Base-by-base conservation (phyloP, 2,888 invertebrate genomes). In the Tenthredo scrophulariae region DNA sequence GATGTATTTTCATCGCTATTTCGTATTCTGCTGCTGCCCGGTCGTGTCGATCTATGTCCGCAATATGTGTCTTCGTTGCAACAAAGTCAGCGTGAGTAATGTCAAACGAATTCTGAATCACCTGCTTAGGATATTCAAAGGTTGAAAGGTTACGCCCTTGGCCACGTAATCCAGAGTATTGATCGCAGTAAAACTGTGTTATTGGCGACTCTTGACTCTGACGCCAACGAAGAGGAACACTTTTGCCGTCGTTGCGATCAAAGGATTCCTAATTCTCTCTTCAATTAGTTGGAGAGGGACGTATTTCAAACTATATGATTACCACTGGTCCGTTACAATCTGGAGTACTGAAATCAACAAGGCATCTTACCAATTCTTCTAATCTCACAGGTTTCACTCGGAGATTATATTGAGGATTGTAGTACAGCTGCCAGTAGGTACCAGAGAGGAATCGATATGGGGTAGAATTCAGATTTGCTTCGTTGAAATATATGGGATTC, bases 101-200 rank as follows among this genome's bases (percentile, higher is more conserved):
- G 50, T 54, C 10, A 40, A 40, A 80, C 40, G 33, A 79, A 37
- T 62, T 80, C 37, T 15, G 62, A 58, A 22, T 80, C 62, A 62
- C 58, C 62, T 40, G 80, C 62, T 37, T 9, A 7, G 37, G 62
- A 40, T 37, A 50, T 58, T 62, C 62, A 40, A 40, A 80, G 80
- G 80, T 62, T 80, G 40, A 58, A 40, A 80, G 62, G 58, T 80
- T 62, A 62, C 58, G 80, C 37, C 58, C 62, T 62, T 58, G 58
- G 62, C 80, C 33, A 62, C 80, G 80, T 80, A 40, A 80, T 80
- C 80, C 80, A 40, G 40, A 37, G 58, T 80, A 80, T 80, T 62
- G 80, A 80, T 80, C 80, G 62, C 80, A 62, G 80, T 58, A 40
- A 80, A 80, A 62, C 40, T 62, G 62, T 80, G 80, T 80, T 80